Percentiles rank a stretch among this genome's conserved stretches.
Conservation (phyloP, 2,113 vertebrate genomes). For the Theropithecus gelada region DNA sequence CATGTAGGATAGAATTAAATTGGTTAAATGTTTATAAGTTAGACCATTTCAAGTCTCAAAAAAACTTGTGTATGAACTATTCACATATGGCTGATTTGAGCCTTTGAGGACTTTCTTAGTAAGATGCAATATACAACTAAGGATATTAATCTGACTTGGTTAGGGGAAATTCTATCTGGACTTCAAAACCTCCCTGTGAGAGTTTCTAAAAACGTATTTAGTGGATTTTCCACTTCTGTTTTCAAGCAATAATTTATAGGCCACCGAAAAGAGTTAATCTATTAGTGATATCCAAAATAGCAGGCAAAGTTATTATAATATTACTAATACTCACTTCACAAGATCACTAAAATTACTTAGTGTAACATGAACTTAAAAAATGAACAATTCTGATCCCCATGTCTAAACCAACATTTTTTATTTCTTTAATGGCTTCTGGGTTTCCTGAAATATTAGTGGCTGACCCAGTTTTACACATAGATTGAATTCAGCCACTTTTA, state of each 20-base stretch:
- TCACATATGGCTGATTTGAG: not conserved
- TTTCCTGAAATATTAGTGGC: constrained; percentile 40
- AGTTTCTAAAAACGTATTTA: constrained; percentile 44
- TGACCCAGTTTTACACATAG: constrained; percentile 75
- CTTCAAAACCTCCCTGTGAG: not conserved
- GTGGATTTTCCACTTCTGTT: not conserved
- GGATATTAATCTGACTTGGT: not conserved
- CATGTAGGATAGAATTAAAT: not conserved
- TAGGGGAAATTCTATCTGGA: not conserved
- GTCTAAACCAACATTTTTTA: constrained; percentile 64
- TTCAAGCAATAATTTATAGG: constrained; percentile 15
- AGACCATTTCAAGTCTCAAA: not conserved
- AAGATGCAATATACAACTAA: not conserved
- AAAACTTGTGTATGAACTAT: not conserved
- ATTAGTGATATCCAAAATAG: not conserved
- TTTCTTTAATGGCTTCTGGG: constrained; percentile 67
- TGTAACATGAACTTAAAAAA: constrained; percentile 55
- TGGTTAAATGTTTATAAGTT: not conserved
- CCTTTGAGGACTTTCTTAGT: not conserved
- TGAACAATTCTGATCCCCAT: constrained; percentile 60
- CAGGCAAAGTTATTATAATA: not conserved
- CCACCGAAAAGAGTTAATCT: not conserved
- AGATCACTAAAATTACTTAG: constrained; percentile 62
- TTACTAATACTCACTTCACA: constrained; percentile 46
- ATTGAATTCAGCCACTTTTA: constrained; percentile 67